phyloP scores from a whole-genome alignment of 2,113 vertebrate species.

The Stegostoma tigrinum region DNA sequence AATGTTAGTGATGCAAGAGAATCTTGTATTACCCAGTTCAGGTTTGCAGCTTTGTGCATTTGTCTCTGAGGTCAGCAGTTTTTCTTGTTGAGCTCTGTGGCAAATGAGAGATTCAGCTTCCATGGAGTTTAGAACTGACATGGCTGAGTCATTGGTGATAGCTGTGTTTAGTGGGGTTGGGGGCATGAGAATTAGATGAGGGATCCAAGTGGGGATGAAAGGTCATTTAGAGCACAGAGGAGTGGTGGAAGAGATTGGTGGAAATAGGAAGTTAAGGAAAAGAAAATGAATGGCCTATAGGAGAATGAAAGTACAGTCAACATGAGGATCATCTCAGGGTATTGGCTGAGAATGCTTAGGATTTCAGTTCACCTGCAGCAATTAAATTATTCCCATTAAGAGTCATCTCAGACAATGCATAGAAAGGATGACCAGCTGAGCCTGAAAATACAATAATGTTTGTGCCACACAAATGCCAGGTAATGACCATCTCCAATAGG shows the following conservation, averaged over 20 bases:
- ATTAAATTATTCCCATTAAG: background rate
- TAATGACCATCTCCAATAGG: too few relatives aligned
- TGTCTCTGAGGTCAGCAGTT: too few relatives aligned
- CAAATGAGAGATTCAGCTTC: too few relatives aligned
- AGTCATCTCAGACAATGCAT: background rate
- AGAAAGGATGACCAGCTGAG: background rate
- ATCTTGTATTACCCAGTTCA: too few relatives aligned
- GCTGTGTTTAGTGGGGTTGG: background rate
- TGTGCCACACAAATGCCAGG: too few relatives aligned
- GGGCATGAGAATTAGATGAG: background rate
- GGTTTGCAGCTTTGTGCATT: too few relatives aligned
- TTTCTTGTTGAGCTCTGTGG: too few relatives aligned
- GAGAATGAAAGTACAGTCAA: background rate
- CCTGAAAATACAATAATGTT: too few relatives aligned
- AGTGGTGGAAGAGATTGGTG: background rate
- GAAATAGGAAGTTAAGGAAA: background rate
- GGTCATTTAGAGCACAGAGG: too few relatives aligned
- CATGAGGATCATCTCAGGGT: background rate
- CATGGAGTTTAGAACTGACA: too few relatives aligned
- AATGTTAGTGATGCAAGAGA: too few relatives aligned
- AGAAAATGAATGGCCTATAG: background rate
- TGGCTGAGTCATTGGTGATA: background rate
- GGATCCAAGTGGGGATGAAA: too few relatives aligned
- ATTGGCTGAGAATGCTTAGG: background rate
- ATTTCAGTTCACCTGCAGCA: background rate